These are phyloP conservation scores for Cephus cinctus DNA, from an alignment of 1,140 invertebrate species.

Conservation along the genomic window DNA sequence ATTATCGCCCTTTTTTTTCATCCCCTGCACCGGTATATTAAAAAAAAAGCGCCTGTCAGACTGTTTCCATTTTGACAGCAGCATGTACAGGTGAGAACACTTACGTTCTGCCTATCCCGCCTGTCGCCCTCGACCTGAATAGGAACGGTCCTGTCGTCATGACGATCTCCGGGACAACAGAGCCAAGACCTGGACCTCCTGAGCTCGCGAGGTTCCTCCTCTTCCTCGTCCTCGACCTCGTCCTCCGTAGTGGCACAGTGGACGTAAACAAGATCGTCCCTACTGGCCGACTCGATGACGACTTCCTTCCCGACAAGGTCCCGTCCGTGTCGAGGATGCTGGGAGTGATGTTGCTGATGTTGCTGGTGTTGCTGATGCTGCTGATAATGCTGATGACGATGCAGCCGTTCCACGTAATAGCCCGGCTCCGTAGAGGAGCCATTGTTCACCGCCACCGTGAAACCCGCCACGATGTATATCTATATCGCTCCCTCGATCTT, in stretches of 20 bases:
- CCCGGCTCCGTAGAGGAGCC: conserved; percentile 29
- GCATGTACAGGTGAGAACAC: no score
- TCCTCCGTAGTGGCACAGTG: conserved; percentile 31
- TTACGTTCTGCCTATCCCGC: background rate
- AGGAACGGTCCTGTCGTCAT: conserved; percentile 30
- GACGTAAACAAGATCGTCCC: conserved; percentile 32
- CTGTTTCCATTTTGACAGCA: no score
- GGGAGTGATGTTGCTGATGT: conserved; percentile 1
- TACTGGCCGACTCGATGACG: conserved; percentile 17
- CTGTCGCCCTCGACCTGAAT: conserved; percentile 27
- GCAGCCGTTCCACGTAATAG: conserved; percentile 28
- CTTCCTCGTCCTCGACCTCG: conserved; percentile 30
- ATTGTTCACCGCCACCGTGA: conserved; percentile 36
- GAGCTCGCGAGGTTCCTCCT: conserved; percentile 20
- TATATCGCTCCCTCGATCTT: no score
- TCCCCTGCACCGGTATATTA: no score
- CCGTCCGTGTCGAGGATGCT: conserved; percentile 17
- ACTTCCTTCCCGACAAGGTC: conserved; percentile 21
- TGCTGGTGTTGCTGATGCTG: conserved; percentile 18
- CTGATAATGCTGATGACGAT: conserved; percentile 22
- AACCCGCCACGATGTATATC: conserved; percentile 31
- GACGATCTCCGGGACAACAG: conserved; percentile 33
- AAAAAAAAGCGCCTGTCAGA: no score
- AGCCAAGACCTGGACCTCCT: conserved; percentile 38
- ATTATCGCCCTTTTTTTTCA: no score